Conservation (phyloP, 2,113 vertebrate species). For the Zosterops borbonicus region DNA sequence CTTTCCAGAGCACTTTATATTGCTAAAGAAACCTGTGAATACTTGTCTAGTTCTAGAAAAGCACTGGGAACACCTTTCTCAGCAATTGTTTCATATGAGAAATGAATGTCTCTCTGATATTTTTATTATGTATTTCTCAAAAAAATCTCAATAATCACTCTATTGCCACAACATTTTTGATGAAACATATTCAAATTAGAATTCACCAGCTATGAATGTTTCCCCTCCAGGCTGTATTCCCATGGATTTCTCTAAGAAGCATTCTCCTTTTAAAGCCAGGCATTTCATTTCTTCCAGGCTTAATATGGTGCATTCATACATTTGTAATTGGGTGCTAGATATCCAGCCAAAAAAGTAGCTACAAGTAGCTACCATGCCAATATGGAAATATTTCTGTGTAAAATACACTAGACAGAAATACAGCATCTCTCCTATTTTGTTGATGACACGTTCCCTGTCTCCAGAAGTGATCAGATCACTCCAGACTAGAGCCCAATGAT, state of each 20-base stretch:
- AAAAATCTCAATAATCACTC: background rate
- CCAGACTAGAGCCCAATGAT: background rate
- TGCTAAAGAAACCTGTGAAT: background rate
- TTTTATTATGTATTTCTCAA: background rate
- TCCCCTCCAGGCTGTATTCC: background rate
- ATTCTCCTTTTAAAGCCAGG: background rate
- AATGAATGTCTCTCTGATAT: background rate
- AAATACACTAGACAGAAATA: background rate
- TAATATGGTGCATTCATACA: background rate
- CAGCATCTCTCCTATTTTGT: background rate
- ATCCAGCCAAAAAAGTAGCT: background rate
- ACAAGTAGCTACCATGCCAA: background rate
- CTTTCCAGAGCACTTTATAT: background rate
- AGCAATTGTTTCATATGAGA: background rate
- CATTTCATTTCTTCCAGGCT: background rate
- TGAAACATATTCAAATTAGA: background rate
- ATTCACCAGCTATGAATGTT: background rate
- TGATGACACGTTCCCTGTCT: background rate
- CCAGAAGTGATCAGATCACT: background rate
- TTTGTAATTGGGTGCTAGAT: background rate
- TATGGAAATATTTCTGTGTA: background rate
- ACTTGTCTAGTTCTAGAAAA: background rate
- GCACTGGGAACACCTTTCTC: background rate
- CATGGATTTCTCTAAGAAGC: background rate
- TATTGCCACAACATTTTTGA: background rate